These are phyloP conservation scores for Falco columbarius DNA, from an alignment of 2,797 vertebrate genomes.

Conservation along the genomic window DNA sequence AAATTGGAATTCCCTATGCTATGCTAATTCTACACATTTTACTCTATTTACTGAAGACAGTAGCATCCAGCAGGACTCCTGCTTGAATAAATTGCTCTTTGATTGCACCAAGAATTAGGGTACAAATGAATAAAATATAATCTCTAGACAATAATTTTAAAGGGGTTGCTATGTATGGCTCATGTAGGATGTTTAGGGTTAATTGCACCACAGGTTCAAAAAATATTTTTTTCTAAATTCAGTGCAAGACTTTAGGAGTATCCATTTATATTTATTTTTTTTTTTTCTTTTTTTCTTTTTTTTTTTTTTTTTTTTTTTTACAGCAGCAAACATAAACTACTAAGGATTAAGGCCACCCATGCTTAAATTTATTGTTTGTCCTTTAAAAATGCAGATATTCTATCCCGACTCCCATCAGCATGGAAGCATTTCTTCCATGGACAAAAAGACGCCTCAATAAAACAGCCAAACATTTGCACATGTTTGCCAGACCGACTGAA, in stretches of 20 bases:
- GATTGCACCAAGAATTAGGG: conserved; percentile 44
- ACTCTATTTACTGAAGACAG: conserved; percentile 68
- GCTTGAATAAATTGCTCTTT: conserved; percentile 44
- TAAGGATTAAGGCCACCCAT: conserved; percentile 82
- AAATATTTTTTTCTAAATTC: conserved; percentile 73
- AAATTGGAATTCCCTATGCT: conserved; percentile 64
- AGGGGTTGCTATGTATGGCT: conserved; percentile 75
- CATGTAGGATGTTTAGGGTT: conserved; percentile 73
- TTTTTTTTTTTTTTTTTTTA: conserved; percentile 25
- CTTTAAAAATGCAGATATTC: conserved; percentile 77
- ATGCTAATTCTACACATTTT: conserved; percentile 67
- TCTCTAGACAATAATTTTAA: conserved; percentile 56
- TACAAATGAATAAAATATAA: conserved; percentile 57
- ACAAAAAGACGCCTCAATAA: conserved; percentile 65
- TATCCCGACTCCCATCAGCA: conserved; percentile 64
- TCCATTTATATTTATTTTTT: conserved; percentile 53
- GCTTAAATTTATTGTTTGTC: conserved; percentile 80
- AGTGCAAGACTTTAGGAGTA: conserved; percentile 79
- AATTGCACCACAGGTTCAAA: conserved; percentile 76
- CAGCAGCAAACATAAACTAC: conserved; percentile 79
- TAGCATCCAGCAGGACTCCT: conserved; percentile 70
- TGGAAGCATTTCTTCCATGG: conserved; percentile 71
- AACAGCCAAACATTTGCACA: conserved; percentile 66
- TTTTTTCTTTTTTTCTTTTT: not conserved
- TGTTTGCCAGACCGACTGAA: conserved; percentile 69